Percentiles rank a stretch among this genome's conserved stretches.
Conservation (phyloP, 2,113 vertebrate genomes). For the Microtus pennsylvanicus region DNA sequence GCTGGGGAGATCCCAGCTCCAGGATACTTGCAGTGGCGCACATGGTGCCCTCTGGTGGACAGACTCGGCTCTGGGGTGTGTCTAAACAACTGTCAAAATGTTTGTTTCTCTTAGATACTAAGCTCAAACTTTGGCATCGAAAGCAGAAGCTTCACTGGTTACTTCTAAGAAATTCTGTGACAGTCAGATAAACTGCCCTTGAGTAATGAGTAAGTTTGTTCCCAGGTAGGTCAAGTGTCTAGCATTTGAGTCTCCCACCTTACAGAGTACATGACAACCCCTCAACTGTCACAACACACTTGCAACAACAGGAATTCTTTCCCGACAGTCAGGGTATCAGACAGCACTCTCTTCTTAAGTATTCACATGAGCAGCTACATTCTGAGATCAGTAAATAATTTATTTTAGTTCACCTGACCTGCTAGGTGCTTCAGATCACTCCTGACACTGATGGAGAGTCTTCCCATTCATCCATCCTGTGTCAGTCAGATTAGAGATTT, state of each 20-base stretch:
- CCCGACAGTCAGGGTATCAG: neutral
- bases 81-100: neutral
- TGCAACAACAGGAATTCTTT: slow-evolving; percentile 15
- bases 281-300: neutral
- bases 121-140: neutral
- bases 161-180: slow-evolving; percentile 22
- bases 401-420: slow-evolving; percentile 67
- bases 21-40: slow-evolving; percentile 2
- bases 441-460: slow-evolving; percentile 75
- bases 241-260: neutral
- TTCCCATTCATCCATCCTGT: slow-evolving; percentile 36
- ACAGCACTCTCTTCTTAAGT: neutral
- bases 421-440: slow-evolving; percentile 70
- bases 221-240: neutral
- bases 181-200: neutral
- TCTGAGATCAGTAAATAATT: slow-evolving; percentile 79
- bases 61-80: neutral
- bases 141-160: slow-evolving; percentile 21
- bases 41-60: slow-evolving; percentile 55
- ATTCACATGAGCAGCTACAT: slow-evolving; percentile 58
- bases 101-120: neutral
- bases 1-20: neutral
- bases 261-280: neutral
- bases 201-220: neutral
- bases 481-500: slow-evolving; percentile 68